Conservation (phyloP, 2,113 vertebrate genomes). For the Nerophis lumbriciformis region DNA sequence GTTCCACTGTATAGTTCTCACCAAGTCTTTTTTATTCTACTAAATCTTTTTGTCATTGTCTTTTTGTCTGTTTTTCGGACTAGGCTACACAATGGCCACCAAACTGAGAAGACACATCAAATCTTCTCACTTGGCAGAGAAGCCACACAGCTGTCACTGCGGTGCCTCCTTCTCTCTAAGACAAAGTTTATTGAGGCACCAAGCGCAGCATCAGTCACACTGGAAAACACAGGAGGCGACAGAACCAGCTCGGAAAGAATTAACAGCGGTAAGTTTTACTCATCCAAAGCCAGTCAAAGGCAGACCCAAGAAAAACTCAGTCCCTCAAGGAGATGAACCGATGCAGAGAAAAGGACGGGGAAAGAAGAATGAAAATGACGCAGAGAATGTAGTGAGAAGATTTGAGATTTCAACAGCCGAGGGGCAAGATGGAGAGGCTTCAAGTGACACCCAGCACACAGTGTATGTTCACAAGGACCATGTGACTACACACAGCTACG, state of each 20-base stretch:
- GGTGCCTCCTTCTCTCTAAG: slow-evolving; percentile 73
- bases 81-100: slow-evolving; percentile 77
- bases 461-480: slow-evolving; percentile 53
- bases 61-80: not conserved
- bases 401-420: not conserved
- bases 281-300: slow-evolving; percentile 48
- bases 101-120: slow-evolving; percentile 81
- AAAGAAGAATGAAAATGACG: slow-evolving; percentile 12
- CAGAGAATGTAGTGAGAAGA: not conserved
- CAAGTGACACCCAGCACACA: slow-evolving; percentile 29
- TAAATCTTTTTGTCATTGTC: not conserved
- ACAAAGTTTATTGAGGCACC: slow-evolving; percentile 75
- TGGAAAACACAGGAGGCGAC: slow-evolving; percentile 4
- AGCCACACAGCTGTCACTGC: slow-evolving; percentile 73
- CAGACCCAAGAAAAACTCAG: slow-evolving; percentile 33
- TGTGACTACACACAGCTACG: slow-evolving; percentile 12
- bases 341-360: slow-evolving; percentile 7
- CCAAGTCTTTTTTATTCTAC: no score
- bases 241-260: not conserved
- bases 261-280: not conserved
- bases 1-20: no score
- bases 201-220: slow-evolving; percentile 58
- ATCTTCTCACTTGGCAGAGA: slow-evolving; percentile 71
- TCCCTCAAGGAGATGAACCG: not conserved
- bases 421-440: not conserved